These are phyloP conservation scores for Sebastiscus albofasciatus DNA, from an alignment of 2,797 vertebrate genomes.

Conservation along the genomic window DNA sequence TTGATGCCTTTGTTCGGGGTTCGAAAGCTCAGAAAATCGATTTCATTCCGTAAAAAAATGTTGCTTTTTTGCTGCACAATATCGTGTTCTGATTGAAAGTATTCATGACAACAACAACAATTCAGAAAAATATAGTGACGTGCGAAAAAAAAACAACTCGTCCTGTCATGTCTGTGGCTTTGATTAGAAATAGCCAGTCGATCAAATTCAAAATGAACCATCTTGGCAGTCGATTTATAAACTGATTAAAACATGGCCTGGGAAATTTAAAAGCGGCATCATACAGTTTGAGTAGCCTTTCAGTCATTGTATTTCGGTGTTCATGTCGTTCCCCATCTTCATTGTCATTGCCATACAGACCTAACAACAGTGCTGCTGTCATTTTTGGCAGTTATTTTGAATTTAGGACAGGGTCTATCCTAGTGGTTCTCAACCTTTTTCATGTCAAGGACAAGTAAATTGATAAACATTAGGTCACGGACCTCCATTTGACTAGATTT, in stretches of 20 bases:
- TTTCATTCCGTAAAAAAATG: too few relatives aligned
- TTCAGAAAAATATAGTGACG: rapidly evolving
- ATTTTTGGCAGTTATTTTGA: not conserved
- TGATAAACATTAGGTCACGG: too few relatives aligned
- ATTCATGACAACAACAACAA: too few relatives aligned
- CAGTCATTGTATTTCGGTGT: not conserved
- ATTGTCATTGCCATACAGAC: not conserved
- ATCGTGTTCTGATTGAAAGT: too few relatives aligned
- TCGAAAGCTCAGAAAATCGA: too few relatives aligned
- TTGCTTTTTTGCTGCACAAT: too few relatives aligned
- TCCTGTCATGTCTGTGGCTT: not conserved
- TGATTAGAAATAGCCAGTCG: not conserved
- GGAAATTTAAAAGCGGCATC: not conserved
- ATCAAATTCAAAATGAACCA: not conserved
- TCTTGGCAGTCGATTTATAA: not conserved
- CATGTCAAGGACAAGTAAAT: rapidly evolving
- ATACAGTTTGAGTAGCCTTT: not conserved
- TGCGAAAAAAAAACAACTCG: not conserved
- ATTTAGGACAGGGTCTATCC: not conserved
- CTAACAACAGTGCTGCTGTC: not conserved
- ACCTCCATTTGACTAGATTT: rapidly evolving
- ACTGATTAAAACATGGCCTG: not conserved
- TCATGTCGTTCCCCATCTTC: not conserved
- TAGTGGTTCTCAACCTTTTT: too few relatives aligned
- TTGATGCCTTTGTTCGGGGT: not conserved